Evolutionary conservation across 2,797 vertebrate genomes (phyloP).

Genomic region (Molossus alvarezi): DNA sequence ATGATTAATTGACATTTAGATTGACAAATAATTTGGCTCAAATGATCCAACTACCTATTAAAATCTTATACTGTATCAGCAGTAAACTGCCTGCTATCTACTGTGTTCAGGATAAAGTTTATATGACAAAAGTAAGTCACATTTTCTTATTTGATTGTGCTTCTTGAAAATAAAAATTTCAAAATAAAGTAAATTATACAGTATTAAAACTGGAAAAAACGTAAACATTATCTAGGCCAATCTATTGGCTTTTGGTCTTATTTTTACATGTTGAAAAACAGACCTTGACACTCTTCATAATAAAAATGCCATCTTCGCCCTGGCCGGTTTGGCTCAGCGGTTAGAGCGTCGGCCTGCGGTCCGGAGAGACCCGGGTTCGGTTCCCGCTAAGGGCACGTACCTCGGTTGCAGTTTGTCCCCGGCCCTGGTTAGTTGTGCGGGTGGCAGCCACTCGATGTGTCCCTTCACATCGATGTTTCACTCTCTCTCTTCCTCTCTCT

Average conservation of each 20-base stretch:
- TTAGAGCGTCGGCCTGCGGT: too few species aligned
- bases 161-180: slow-evolving; percentile 52
- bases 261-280: slow-evolving; percentile 35
- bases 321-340: too few species aligned
- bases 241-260: neutral
- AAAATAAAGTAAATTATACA: slow-evolving; percentile 56
- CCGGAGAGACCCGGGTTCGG: too few species aligned
- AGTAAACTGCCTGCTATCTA: neutral
- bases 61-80: neutral
- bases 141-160: slow-evolving; percentile 18
- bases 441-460: too few species aligned
- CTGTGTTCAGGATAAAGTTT: neutral
- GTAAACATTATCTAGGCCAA: neutral
- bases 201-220: slow-evolving; percentile 14
- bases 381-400: too few species aligned
- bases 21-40: slow-evolving; percentile 3
- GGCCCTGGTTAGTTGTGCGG: too few species aligned
- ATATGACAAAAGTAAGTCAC: slow-evolving; percentile 16
- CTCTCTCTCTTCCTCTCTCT: too few species aligned
- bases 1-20: slow-evolving; percentile 48
- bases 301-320: slow-evolving; percentile 44
- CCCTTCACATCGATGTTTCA: too few species aligned
- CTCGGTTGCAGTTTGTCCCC: too few species aligned
- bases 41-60: slow-evolving; percentile 15
- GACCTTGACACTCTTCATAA: slow-evolving; percentile 11